A percentile compares a stretch with the other conserved stretches of the same genome.
phyloP scores from a whole-genome alignment of 2,888 invertebrate species.

The Pterostichus niger region DNA sequence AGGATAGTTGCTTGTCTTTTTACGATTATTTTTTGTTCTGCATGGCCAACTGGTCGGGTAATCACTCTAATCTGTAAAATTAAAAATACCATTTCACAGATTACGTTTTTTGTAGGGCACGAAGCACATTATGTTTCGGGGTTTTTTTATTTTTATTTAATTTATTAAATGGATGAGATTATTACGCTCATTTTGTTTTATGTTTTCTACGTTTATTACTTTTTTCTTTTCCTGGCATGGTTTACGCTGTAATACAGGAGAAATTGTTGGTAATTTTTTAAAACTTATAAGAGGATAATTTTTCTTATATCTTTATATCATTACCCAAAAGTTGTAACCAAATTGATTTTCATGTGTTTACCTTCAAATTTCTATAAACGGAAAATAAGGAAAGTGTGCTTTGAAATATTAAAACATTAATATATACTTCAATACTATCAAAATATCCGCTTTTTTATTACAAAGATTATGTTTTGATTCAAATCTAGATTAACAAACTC shows the following conservation, averaged over 20 bases:
- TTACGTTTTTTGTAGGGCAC: slow-evolving; percentile 24
- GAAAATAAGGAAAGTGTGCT: background rate
- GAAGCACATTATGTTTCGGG: background rate
- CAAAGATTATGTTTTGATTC: no score
- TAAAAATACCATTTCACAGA: slow-evolving; percentile 47
- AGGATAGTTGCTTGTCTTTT: slow-evolving; percentile 34
- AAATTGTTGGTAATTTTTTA: background rate
- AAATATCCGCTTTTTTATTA: no score
- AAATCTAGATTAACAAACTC: no score
- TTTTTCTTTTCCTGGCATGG: background rate
- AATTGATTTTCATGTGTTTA: slow-evolving; percentile 11
- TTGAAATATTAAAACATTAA: background rate
- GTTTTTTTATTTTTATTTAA: slow-evolving; percentile 25
- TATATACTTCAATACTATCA: background rate
- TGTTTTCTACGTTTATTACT: slow-evolving; percentile 6
- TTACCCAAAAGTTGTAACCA: background rate
- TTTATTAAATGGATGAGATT: slow-evolving; percentile 38
- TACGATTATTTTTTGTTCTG: slow-evolving; percentile 24
- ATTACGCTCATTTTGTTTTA: slow-evolving; percentile 19
- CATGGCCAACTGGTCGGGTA: slow-evolving; percentile 14
- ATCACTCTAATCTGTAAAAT: slow-evolving; percentile 49
- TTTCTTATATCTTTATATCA: slow-evolving; percentile 5
- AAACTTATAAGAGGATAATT: background rate
- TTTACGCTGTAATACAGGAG: background rate
- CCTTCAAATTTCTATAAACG: background rate